Conservation (phyloP, 2,113 vertebrate species). For the Corythornis cristatus region DNA sequence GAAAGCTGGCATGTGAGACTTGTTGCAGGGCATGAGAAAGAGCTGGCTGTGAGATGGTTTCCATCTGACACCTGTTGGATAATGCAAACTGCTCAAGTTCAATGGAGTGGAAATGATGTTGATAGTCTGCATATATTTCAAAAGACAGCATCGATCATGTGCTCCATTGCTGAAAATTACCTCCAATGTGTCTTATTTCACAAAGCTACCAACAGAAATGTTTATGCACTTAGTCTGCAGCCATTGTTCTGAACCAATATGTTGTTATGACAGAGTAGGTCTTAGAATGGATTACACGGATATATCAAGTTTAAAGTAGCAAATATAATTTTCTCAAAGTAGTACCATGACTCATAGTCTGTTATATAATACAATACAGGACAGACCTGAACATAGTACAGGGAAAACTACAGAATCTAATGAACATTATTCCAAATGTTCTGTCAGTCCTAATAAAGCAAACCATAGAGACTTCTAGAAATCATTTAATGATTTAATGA, state of each 20-base stretch:
- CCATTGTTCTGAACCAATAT: not conserved
- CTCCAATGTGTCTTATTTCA: not conserved
- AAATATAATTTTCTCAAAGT: slow-evolving; percentile 8
- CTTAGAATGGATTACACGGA: not conserved
- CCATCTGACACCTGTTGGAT: accelerated
- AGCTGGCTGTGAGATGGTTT: not conserved
- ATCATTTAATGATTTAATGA: not conserved
- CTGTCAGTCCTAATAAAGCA: slow-evolving; percentile 24
- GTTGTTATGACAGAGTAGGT: not conserved
- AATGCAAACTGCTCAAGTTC: not conserved
- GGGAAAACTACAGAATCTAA: not conserved
- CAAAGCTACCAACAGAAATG: not conserved
- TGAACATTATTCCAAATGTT: not conserved
- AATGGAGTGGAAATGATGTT: not conserved
- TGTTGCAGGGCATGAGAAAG: not conserved
- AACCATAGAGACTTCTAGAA: not conserved
- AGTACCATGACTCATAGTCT: not conserved
- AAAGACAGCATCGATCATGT: not conserved
- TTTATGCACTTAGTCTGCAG: not conserved
- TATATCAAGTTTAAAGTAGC: not conserved
- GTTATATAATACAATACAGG: not conserved
- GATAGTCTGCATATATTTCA: not conserved
- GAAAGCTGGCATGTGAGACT: not conserved
- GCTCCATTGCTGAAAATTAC: not conserved
- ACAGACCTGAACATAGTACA: not conserved